A percentile compares a stretch with the other conserved stretches of the same genome.
Conservation (phyloP, 1,140 invertebrate genomes). For the Drosophila nigrodunni region DNA sequence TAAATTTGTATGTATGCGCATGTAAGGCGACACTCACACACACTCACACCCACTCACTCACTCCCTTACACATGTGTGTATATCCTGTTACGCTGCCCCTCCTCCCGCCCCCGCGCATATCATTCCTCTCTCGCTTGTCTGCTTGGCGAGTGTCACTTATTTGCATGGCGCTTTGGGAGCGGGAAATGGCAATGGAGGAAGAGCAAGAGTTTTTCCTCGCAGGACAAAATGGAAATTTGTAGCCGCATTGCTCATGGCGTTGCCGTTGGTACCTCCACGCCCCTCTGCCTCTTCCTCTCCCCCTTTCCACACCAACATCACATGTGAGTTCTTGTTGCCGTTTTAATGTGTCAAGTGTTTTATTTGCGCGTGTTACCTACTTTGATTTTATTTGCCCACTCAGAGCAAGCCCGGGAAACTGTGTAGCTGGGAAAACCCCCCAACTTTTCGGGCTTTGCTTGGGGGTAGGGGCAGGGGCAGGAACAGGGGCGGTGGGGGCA, state of each 20-base stretch:
- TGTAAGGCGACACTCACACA: conserved; percentile 62
- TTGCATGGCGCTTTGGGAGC: conserved; percentile 60
- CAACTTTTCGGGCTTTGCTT: conserved; percentile 5
- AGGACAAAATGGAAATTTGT: conserved; percentile 81
- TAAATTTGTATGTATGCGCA: conserved; percentile 80
- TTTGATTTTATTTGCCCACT: conserved; percentile 80
- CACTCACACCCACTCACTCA: conserved; percentile 30
- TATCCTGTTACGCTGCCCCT: conserved; percentile 44
- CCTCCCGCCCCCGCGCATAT: neutral
- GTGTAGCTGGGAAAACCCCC: neutral
- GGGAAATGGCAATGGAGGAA: neutral
- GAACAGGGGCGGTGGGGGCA: neutral
- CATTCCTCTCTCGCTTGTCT: conserved; percentile 32
- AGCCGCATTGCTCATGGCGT: conserved; percentile 71
- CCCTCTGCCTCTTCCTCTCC: neutral
- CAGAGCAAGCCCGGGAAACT: conserved; percentile 24
- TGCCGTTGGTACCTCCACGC: conserved; percentile 12
- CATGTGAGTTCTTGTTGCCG: conserved; percentile 67
- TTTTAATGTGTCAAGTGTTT: conserved; percentile 83
- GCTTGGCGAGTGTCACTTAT: conserved; percentile 71
- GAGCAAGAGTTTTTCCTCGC: conserved; percentile 28
- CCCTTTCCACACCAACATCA: neutral
- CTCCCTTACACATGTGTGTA: conserved; percentile 27
- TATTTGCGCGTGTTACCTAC: conserved; percentile 82
- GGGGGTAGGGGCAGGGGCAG: neutral